Evolutionary conservation across 2,888 invertebrate species (phyloP), one percentile per base, ranked within the genome.

Genomic region (Galerucella calmariensis): DNA sequence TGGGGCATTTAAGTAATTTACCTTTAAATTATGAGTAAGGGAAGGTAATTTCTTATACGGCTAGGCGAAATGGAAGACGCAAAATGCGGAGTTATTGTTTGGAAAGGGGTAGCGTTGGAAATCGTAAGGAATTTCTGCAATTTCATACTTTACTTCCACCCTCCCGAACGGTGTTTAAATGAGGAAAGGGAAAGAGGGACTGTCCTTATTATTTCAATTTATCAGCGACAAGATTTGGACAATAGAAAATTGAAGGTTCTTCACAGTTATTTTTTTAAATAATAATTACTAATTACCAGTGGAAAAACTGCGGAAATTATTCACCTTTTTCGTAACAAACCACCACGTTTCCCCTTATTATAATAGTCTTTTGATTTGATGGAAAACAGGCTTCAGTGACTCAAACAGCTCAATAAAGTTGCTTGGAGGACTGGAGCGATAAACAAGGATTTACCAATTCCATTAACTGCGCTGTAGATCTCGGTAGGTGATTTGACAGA

Each of bases 1-100:
- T 85, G 85, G 85, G 84, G 83, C 79, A 85, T 85, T 84, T 84
- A 83, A 84, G 85, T 79, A 85, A 86, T 86, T 85, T 84, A 82
- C 81, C 83, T 85, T 84, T 85, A 85, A 85, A 82, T 86, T 86
- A 85, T 85, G 83, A 80, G 79, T 73, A 68, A 79, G 79, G 79
- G 79, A 76, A 72, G 73, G 75, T 73, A 80, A 79, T 81, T 83
- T 83, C 82, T 83, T 83, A 82, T 78, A 70, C 77, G 66, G 48
- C 63, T 72, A 59, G 44, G 48, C 35, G 44, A 69, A 67, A 58
- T 66, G 66, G 68, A 63, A 61, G 73, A 71, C 67, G 76, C 75
- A 80, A 78, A 81, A 77, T 78, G 79, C 75, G 77, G 74, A 79
- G 79, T 79, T 79, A 81, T 80, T 77, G 78, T 78, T 79, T 20